Base-by-base conservation (phyloP, 2,797 vertebrate genomes). In the Betta splendens region DNA sequence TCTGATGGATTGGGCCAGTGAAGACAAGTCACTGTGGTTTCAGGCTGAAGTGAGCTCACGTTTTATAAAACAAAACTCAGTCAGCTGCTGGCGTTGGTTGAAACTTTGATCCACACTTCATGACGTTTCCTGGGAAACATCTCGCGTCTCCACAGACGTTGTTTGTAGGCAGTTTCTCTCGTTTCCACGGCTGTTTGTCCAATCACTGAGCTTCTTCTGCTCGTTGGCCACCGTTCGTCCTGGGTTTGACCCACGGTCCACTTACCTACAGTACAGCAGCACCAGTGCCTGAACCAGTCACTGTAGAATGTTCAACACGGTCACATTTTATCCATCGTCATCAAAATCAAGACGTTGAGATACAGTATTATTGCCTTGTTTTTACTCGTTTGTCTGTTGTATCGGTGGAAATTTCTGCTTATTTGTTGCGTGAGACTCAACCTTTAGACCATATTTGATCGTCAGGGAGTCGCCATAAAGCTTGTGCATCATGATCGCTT, bases 381-480 rank as follows among this genome's bases (percentile, higher is more conserved):
- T 56, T 63, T 52, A 13, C 50, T 44, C n/a, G n/a, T n/a, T n/a
- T n/a, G n/a, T n/a, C n/a, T 35, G 47, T 56, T 70, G 42, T 40
- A 60, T 65, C 54, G 48, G 62, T 32, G 55, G 58, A 74, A 67
- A 78, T 69, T 47, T 68, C 63, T 67, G 17, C 28, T 70, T n/a
- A 20, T 28, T 56, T n/a, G 38, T 54, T 15, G 68, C 48, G 20
- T 50, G 37, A 54, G n/a, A n/a, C n/a, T n/a, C n/a, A n/a, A n/a
- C n/a, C 22, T 62, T 13, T 45, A 52, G 60, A 58, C 29, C 25
- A 29, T 36, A 23, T 50, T 63, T 0, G 25, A 48, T 64, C 65
- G n/a, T 44, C 13, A 16, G 13, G 33, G 35, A 54, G 26, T 39
- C 22, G 9, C 31, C 17, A 22, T 47, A 36, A n/a, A n/a, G n/a